A percentile compares a stretch with the other conserved stretches of the same genome.
These are phyloP conservation scores for Drosophila robusta DNA, from an alignment of 2,888 invertebrate genomes.

Conservation along the genomic window DNA sequence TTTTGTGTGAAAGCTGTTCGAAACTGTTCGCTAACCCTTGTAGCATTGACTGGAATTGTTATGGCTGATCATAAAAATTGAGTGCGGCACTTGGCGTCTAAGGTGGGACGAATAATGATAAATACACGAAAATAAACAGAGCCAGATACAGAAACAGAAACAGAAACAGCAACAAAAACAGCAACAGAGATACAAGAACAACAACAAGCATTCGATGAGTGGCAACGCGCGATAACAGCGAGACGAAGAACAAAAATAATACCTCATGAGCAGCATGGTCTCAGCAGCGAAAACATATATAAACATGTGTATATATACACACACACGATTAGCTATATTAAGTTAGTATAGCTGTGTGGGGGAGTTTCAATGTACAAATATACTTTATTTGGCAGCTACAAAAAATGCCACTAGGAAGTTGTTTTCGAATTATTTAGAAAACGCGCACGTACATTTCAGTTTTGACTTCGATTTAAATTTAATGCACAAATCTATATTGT, in stretches of 20 bases:
- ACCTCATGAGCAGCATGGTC: slow-evolving; percentile 1
- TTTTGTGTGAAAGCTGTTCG: not conserved
- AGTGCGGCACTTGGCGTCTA: not conserved
- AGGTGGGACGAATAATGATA: slow-evolving; percentile 22
- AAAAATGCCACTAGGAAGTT: slow-evolving; percentile 6
- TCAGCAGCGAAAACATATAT: not conserved
- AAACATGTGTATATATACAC: not conserved
- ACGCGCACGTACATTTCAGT: slow-evolving; percentile 3
- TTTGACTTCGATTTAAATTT: not conserved
- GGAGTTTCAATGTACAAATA: slow-evolving; percentile 5
- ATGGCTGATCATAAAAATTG: slow-evolving; percentile 1
- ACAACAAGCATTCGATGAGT: slow-evolving; percentile 18
- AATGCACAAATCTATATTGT: not conserved
- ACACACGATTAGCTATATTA: not conserved
- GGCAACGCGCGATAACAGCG: slow-evolving; percentile 30
- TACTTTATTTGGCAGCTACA: not conserved
- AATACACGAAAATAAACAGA: slow-evolving; percentile 44
- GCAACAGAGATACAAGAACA: not conserved
- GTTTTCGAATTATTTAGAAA: not conserved
- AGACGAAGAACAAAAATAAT: slow-evolving; percentile 17
- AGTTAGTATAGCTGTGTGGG: slow-evolving; percentile 5
- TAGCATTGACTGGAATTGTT: slow-evolving; percentile 1
- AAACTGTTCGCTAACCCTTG: not conserved
- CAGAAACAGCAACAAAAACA: not conserved
- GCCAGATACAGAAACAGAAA: slow-evolving; percentile 22